These are phyloP conservation scores for Anoplopoma fimbria DNA, from an alignment of 2,113 vertebrate genomes.

Conservation along the genomic window DNA sequence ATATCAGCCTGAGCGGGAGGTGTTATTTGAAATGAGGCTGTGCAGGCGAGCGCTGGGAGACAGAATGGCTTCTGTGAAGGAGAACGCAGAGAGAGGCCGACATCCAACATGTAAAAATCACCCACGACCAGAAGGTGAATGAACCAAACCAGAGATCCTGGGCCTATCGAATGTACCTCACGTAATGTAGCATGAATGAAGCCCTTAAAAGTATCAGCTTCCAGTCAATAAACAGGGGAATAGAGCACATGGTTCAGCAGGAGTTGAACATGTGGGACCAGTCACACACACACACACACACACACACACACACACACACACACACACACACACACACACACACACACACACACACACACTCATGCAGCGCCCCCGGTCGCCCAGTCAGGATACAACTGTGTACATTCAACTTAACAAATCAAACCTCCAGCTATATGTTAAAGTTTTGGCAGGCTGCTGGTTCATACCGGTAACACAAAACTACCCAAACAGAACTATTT, in stretches of 20 bases:
- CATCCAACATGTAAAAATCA: slow-evolving; percentile 67
- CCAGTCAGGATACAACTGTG: slow-evolving; percentile 56
- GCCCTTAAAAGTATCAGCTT: slow-evolving; percentile 76
- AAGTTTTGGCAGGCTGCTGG: slow-evolving; percentile 25
- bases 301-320: slow-evolving; percentile 24
- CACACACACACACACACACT: slow-evolving; percentile 38
- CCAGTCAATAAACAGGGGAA: slow-evolving; percentile 79
- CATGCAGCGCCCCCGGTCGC: slow-evolving; percentile 34
- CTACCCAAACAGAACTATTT: slow-evolving; percentile 58
- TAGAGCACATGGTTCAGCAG: slow-evolving; percentile 70
- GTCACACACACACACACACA: slow-evolving; percentile 39
- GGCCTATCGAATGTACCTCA: slow-evolving; percentile 66
- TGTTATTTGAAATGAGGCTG: slow-evolving; percentile 54
- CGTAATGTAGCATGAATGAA: slow-evolving; percentile 79
- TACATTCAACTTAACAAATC: slow-evolving; percentile 59
- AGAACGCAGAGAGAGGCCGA: slow-evolving; percentile 13
- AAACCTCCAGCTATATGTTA: slow-evolving; percentile 46
- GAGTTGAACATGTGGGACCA: slow-evolving; percentile 78
- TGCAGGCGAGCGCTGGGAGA: slow-evolving; percentile 34
- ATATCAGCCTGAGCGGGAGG: slow-evolving; percentile 29
- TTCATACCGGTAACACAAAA: slow-evolving; percentile 52
- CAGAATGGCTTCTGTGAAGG: slow-evolving; percentile 55
- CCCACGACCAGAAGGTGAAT: slow-evolving; percentile 50
- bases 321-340: slow-evolving; percentile 24
- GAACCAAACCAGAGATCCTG: slow-evolving; percentile 54